A percentile compares a stretch with the other conserved stretches of the same genome.
These are phyloP conservation scores for Acanthurus lineatus DNA, from an alignment of 2,797 vertebrate species.

Conservation along the genomic window DNA sequence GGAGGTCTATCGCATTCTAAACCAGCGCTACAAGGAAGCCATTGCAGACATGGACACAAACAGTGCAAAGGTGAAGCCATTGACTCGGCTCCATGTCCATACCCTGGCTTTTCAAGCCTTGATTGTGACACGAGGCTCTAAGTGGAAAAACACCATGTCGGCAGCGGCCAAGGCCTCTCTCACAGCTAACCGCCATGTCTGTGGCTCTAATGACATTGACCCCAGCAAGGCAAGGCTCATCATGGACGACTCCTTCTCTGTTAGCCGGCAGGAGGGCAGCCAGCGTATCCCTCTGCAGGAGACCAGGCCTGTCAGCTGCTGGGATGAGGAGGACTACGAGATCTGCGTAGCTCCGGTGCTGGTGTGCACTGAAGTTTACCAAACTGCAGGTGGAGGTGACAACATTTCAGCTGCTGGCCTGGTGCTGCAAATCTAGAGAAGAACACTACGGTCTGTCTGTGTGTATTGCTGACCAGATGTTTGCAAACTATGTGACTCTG, in stretches of 20 bases:
- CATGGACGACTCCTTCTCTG: constrained; percentile 91
- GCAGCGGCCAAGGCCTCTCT: constrained; percentile 90
- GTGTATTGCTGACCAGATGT: constrained; percentile 25
- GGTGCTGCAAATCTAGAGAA: constrained; percentile 88
- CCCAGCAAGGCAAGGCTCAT: constrained; percentile 89
- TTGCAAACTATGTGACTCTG: constrained; percentile 37
- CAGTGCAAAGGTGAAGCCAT: constrained; percentile 39
- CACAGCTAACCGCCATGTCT: constrained; percentile 90
- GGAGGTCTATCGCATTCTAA: constrained; percentile 87
- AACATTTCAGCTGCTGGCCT: constrained; percentile 91
- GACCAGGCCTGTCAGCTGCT: constrained; percentile 88
- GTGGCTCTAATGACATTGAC: constrained; percentile 89
- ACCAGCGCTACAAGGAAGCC: constrained; percentile 75
- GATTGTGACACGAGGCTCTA: constrained; percentile 84
- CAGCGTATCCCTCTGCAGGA: constrained; percentile 87
- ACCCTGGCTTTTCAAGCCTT: constrained; percentile 91
- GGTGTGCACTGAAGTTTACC: constrained; percentile 91
- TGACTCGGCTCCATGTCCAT: constrained; percentile 89
- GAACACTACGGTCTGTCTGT: constrained; percentile 24
- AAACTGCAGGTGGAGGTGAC: constrained; percentile 90
- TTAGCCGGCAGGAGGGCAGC: constrained; percentile 87
- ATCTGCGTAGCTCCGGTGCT: constrained; percentile 90
- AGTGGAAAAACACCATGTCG: constrained; percentile 92
- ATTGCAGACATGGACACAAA: not conserved
- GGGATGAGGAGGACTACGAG: constrained; percentile 88